Percentiles rank a stretch among this genome's conserved stretches.
phyloP scores from a whole-genome alignment of 1,140 invertebrate genomes.

The Atta cephalotes region DNA sequence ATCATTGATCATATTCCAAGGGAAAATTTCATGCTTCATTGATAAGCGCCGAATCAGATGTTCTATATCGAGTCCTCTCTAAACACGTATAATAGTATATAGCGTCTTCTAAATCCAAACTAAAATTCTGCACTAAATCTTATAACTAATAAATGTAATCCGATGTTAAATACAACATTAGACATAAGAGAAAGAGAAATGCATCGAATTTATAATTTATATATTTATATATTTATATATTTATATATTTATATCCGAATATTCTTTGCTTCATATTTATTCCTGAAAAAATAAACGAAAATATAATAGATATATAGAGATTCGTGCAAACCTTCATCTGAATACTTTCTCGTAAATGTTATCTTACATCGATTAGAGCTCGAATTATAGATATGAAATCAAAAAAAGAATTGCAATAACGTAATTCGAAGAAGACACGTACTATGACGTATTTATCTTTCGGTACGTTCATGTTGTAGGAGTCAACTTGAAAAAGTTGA shows the following conservation, averaged over 20 bases:
- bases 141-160: not conserved
- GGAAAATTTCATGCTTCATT: constrained; percentile 51
- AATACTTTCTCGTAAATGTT: not conserved
- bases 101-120: not conserved
- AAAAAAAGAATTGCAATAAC: not conserved
- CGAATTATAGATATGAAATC: not conserved
- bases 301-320: not conserved
- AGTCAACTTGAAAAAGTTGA: not conserved
- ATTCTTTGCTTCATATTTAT: constrained; percentile 32
- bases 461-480: no score
- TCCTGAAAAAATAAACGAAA: not conserved
- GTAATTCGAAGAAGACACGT: not conserved
- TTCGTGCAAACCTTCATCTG: no score
- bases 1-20: constrained; percentile 52
- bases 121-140: not conserved
- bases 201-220: no score
- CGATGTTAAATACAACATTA: not conserved
- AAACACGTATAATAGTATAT: not conserved
- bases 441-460: not conserved
- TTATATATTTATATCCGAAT: no score
- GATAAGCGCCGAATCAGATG: constrained; percentile 24
- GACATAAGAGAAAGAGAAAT: not conserved
- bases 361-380: not conserved
- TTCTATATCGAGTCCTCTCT: constrained; percentile 14
- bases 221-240: no score